These are phyloP conservation scores for Psilopsiagon aurifrons DNA, from an alignment of 2,113 vertebrate species.

Conservation along the genomic window DNA sequence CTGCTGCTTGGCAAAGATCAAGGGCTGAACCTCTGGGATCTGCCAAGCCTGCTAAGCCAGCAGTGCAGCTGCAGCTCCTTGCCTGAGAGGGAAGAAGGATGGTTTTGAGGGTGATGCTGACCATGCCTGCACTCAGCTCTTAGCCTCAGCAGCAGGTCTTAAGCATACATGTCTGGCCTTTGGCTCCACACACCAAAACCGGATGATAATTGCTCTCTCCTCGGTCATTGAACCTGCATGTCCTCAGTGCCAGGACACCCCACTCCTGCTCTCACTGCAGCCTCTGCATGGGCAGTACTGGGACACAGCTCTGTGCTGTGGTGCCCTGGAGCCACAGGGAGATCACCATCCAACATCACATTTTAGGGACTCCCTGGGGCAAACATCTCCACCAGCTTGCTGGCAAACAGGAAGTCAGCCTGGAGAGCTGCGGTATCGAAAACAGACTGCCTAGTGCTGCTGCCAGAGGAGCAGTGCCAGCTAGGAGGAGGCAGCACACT, in stretches of 20 bases:
- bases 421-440: not conserved
- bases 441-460: accelerated
- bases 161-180: accelerated
- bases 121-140: not conserved
- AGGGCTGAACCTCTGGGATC: not conserved
- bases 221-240: accelerated
- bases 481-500: too few species aligned
- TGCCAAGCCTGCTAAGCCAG: not conserved
- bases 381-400: not conserved
- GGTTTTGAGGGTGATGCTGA: not conserved
- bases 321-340: not conserved
- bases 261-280: not conserved
- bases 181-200: not conserved
- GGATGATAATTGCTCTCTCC: accelerated
- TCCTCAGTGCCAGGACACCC: not conserved
- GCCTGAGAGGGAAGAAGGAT: not conserved
- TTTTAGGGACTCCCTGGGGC: too few species aligned
- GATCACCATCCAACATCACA: not conserved
- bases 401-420: not conserved
- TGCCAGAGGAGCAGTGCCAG: not conserved
- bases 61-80: not conserved
- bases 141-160: not conserved
- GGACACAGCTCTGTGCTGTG: accelerated
- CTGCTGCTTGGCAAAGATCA: not conserved
- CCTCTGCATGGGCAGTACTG: not conserved